phyloP scores from a whole-genome alignment of 2,113 vertebrate species.

The Pandion haliaetus region DNA sequence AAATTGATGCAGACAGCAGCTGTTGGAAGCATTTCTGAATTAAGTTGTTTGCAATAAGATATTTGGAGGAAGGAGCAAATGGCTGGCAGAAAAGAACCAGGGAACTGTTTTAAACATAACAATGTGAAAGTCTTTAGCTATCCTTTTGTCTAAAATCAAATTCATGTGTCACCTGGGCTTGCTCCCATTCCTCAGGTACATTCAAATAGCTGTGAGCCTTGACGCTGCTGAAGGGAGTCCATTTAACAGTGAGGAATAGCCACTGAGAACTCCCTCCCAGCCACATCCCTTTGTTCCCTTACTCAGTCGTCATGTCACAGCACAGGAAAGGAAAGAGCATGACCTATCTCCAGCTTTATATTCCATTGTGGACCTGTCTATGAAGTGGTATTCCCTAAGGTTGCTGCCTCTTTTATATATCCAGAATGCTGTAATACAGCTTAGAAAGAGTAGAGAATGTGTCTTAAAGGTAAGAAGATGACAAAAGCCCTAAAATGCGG shows the following conservation, averaged over 20 bases:
- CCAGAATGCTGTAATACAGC: background rate
- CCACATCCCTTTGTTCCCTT: background rate
- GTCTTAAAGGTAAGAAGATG: background rate
- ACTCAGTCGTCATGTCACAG: background rate
- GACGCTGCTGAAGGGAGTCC: background rate
- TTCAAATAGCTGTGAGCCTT: background rate
- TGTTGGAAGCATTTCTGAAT: background rate
- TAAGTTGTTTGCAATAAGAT: background rate
- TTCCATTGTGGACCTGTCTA: background rate
- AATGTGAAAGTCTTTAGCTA: background rate
- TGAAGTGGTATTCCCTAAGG: background rate
- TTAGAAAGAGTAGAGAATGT: background rate
- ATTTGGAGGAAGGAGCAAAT: background rate
- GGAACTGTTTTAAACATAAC: background rate
- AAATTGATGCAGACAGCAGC: background rate
- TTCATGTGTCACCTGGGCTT: background rate
- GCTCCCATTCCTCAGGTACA: background rate
- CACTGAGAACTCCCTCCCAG: background rate
- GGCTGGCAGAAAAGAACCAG: background rate
- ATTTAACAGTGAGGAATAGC: background rate
- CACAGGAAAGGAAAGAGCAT: background rate
- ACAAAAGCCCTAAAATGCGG: background rate
- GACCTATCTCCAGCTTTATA: background rate
- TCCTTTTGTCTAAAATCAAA: background rate
- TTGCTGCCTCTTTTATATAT: background rate